A percentile compares a stretch with the other conserved stretches of the same genome.
phyloP scores from a whole-genome alignment of 2,888 invertebrate species.

The Aproaerema taeniolella region DNA sequence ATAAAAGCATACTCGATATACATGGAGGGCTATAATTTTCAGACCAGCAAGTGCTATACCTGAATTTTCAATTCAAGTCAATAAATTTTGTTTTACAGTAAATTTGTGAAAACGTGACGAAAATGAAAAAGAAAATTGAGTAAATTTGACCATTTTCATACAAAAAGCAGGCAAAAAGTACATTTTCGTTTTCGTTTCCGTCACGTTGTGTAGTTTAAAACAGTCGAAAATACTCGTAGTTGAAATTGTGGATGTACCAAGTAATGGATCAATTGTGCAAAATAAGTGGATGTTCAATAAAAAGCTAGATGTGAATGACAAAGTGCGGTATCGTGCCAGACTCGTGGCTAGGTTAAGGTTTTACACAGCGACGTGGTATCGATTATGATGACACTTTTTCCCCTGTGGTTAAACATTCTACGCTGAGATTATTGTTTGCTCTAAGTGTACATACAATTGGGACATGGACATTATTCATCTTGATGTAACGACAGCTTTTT shows the following conservation, averaged over 20 bases:
- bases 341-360: slow-evolving; percentile 19
- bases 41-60: no score
- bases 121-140: no score
- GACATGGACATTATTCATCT: slow-evolving; percentile 12
- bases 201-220: no score
- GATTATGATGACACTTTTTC: slow-evolving; percentile 16
- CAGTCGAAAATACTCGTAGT: no score
- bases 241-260: slow-evolving; percentile 6
- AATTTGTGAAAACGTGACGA: no score
- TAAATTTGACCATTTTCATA: no score
- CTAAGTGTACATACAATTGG: slow-evolving; percentile 6
- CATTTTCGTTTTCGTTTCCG: no score
- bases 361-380: slow-evolving; percentile 13
- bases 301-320: slow-evolving; percentile 19
- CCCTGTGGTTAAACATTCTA: slow-evolving; percentile 15
- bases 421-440: slow-evolving; percentile 15
- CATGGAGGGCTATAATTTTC: no score
- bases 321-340: slow-evolving; percentile 18
- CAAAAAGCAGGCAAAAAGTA: no score
- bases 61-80: no score
- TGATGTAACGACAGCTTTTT: slow-evolving; percentile 19
- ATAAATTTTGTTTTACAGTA: no score
- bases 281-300: slow-evolving; percentile 11
- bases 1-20: no score
- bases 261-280: slow-evolving; percentile 4